Percentiles rank a stretch among this genome's conserved stretches.
phyloP scores from a whole-genome alignment of 2,113 vertebrate species.

The Lampris incognitus region DNA sequence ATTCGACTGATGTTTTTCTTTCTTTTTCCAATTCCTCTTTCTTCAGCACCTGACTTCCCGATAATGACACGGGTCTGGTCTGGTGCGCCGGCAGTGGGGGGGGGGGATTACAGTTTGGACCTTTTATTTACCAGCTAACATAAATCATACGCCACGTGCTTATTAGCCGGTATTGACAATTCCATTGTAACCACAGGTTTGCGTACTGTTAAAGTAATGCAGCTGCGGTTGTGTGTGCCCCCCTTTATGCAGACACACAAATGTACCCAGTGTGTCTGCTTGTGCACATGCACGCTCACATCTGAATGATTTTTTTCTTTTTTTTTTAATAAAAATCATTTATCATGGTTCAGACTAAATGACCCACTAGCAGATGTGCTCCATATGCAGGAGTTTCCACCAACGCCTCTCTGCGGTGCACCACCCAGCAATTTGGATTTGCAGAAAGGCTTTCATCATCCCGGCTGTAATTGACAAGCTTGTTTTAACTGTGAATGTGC shows the following conservation, averaged over 20 bases:
- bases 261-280: slow-evolving; percentile 13
- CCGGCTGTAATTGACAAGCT: slow-evolving; percentile 55
- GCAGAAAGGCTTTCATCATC: slow-evolving; percentile 62
- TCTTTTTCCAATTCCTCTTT: slow-evolving; percentile 35
- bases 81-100: slow-evolving; percentile 50
- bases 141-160: slow-evolving; percentile 18
- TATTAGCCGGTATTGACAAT: slow-evolving; percentile 12
- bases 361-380: slow-evolving; percentile 53
- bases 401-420: slow-evolving; percentile 62
- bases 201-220: slow-evolving; percentile 11
- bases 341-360: not conserved
- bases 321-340: slow-evolving; percentile 5
- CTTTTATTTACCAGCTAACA: slow-evolving; percentile 19
- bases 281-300: not conserved
- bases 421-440: slow-evolving; percentile 26
- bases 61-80: slow-evolving; percentile 40
- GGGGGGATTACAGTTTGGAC: not conserved
- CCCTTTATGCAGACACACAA: not conserved
- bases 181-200: slow-evolving; percentile 4
- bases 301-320: slow-evolving; percentile 31
- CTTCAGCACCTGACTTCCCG: slow-evolving; percentile 67
- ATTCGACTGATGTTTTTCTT: slow-evolving; percentile 71
- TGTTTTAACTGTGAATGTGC: slow-evolving; percentile 59
- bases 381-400: slow-evolving; percentile 53
- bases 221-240: not conserved